Conservation (phyloP, 2,888 invertebrate species). For the Malachius bipustulatus region DNA sequence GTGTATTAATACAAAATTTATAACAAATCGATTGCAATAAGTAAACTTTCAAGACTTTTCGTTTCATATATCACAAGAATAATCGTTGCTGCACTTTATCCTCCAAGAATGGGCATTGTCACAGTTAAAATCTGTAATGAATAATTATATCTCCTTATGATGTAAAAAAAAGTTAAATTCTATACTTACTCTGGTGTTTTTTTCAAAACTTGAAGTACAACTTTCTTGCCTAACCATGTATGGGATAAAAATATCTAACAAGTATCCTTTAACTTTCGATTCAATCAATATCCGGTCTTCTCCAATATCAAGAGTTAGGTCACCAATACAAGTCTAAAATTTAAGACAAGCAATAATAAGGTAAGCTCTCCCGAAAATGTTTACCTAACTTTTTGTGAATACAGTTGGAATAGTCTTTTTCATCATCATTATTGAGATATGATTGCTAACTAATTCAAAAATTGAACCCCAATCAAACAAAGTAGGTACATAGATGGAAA, state of each 20-base stretch:
- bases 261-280: slow-evolving; percentile 45
- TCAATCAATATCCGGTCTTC: slow-evolving; percentile 63
- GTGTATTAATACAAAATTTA: background rate
- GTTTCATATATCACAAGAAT: no score
- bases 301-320: slow-evolving; percentile 56
- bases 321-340: slow-evolving; percentile 46
- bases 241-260: slow-evolving; percentile 59
- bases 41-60: no score
- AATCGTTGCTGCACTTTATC: no score
- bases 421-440: background rate
- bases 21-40: no score
- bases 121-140: slow-evolving; percentile 32
- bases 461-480: background rate
- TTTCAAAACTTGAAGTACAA: slow-evolving; percentile 42
- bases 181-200: slow-evolving; percentile 38
- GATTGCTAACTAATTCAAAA: background rate
- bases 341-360: background rate
- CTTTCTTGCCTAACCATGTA: slow-evolving; percentile 49
- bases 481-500: slow-evolving; percentile 2
- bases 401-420: no score
- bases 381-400: no score
- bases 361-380: no score
- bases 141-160: slow-evolving; percentile 2
- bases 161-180: background rate
- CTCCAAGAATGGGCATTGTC: slow-evolving; percentile 32